A percentile compares a stretch with the other conserved stretches of the same genome.
Evolutionary conservation across 1,140 invertebrate species (phyloP).

Genomic region (Musca domestica): DNA sequence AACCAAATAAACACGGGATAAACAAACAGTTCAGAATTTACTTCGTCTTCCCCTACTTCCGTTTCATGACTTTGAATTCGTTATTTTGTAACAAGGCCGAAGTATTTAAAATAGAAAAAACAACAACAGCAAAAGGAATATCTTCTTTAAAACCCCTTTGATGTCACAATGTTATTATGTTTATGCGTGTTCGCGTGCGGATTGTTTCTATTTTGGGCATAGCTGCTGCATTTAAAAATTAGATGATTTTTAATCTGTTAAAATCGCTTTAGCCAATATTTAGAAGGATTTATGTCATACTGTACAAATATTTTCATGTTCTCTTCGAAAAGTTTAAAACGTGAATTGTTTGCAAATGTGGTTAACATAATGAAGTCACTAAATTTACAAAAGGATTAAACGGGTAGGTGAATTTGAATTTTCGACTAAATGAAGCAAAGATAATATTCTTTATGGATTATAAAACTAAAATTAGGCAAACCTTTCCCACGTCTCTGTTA

Average conservation of each 20-base stretch:
- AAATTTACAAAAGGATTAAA: constrained; percentile 15
- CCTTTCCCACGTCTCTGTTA: too few relatives aligned
- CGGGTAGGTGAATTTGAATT: neutral
- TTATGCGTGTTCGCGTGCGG: constrained; percentile 16
- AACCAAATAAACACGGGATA: constrained; percentile 54
- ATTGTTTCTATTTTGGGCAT: constrained; percentile 37
- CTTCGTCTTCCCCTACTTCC: constrained; percentile 23
- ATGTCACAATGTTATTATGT: constrained; percentile 41
- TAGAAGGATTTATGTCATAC: constrained; percentile 51
- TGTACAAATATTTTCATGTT: constrained; percentile 17
- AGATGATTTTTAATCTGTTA: constrained; percentile 50
- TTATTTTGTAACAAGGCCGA: constrained; percentile 27
- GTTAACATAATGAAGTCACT: constrained; percentile 22
- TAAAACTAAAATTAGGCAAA: too few relatives aligned
- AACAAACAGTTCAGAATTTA: constrained; percentile 51
- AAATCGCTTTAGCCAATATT: constrained; percentile 54
- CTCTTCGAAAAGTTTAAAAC: neutral
- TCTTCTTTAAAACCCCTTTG: constrained; percentile 26
- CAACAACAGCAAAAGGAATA: neutral
- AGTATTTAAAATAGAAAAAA: neutral
- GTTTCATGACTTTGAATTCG: constrained; percentile 9
- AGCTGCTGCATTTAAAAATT: neutral
- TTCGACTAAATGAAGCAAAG: neutral
- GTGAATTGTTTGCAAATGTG: constrained; percentile 18
- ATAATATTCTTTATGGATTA: too few relatives aligned